Evolutionary conservation across 2,797 vertebrate genomes (phyloP).

Genomic region (Pogonophryne albipinna): DNA sequence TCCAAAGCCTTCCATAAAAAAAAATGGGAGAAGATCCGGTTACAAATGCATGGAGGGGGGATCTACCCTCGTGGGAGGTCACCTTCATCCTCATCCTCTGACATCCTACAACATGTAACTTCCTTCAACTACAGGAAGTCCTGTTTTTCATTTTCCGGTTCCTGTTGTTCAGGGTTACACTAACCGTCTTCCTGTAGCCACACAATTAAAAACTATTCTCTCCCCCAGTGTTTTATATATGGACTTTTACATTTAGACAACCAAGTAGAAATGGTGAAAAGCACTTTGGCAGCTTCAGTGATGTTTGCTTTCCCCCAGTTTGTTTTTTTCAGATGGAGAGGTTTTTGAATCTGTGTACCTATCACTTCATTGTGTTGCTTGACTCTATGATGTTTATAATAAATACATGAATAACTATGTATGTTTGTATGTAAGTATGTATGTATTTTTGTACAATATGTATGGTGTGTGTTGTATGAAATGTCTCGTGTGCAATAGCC

Average conservation of each 20-base stretch:
- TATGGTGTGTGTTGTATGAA: constrained; percentile 81
- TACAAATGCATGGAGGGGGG: constrained; percentile 44
- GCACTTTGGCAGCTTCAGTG: constrained; percentile 88
- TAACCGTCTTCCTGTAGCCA: constrained; percentile 68
- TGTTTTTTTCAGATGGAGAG: constrained; percentile 59
- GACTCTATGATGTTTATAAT: constrained; percentile 70
- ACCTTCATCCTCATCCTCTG: constrained; percentile 62
- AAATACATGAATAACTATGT: constrained; percentile 79
- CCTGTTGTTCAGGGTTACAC: constrained; percentile 80
- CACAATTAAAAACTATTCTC: constrained; percentile 44
- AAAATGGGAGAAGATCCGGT: constrained; percentile 53
- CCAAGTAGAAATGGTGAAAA: constrained; percentile 82
- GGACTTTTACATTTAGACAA: constrained; percentile 64
- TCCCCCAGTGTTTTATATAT: constrained; percentile 59
- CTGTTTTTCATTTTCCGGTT: constrained; percentile 77
- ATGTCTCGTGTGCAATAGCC: constrained; percentile 89
- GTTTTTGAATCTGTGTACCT: constrained; percentile 65
- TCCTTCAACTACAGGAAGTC: constrained; percentile 81
- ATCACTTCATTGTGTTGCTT: constrained; percentile 74
- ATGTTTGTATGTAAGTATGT: constrained; percentile 74
- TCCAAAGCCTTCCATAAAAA: constrained; percentile 34
- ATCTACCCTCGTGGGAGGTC: constrained; percentile 58
- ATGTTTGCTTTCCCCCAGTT: constrained; percentile 68
- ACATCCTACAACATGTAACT: constrained; percentile 63
- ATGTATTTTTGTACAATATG: constrained; percentile 83